Evolutionary conservation across 2,113 vertebrate species (phyloP).

Genomic region (Chelonoidis abingdonii): DNA sequence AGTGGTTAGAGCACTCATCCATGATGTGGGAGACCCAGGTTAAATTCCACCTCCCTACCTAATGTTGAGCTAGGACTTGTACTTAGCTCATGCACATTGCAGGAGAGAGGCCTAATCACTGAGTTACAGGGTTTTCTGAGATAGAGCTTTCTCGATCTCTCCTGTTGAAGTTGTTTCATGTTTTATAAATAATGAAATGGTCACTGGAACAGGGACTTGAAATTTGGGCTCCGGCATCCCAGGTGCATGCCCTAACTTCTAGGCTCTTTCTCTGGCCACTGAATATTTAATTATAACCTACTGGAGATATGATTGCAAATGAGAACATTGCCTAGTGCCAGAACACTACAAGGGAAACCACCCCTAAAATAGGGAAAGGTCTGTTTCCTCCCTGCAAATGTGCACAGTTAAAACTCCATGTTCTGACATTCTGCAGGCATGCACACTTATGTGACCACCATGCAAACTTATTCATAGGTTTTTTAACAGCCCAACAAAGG

Average conservation of each 20-base stretch:
- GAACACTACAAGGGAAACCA: accelerated
- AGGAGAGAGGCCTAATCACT: neutral
- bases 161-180: neutral
- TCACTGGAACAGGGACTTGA: neutral
- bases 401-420: neutral
- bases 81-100: neutral
- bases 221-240: neutral
- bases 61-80: neutral
- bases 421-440: neutral
- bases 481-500: neutral
- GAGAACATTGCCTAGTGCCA: neutral
- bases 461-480: neutral
- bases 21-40: neutral
- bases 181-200: neutral
- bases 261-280: neutral
- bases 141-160: neutral
- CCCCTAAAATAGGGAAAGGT: neutral
- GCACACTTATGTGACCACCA: neutral
- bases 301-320: neutral
- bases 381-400: neutral
- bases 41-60: neutral
- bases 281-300: neutral
- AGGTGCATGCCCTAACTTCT: neutral
- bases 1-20: neutral
- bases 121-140: neutral